phyloP scores from a whole-genome alignment of 2,113 vertebrate species.

The Platichthys stellatus region DNA sequence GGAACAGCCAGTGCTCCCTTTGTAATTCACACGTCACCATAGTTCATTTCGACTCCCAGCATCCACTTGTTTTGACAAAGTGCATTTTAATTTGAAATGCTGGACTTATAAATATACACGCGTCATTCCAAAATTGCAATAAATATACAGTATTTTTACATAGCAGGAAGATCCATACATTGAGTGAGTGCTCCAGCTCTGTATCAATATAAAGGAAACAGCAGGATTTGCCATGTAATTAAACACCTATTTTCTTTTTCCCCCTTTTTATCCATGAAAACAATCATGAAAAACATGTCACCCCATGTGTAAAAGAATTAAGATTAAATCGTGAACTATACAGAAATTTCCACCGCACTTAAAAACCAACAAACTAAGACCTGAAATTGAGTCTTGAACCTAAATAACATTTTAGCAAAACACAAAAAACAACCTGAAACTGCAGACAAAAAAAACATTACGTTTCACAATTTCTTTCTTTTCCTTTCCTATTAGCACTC shows the following conservation, averaged over 20 bases:
- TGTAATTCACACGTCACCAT: conserved; percentile 22
- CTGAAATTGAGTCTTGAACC: neutral
- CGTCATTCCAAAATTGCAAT: neutral
- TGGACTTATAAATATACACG: neutral
- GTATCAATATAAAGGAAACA: neutral
- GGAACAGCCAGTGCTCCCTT: conserved; percentile 17
- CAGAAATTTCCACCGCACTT: neutral
- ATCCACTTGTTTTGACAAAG: conserved; percentile 11
- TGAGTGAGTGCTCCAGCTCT: neutral
- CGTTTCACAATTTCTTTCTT: neutral
- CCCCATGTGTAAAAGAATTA: conserved; percentile 2
- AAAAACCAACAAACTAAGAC: conserved; percentile 10
- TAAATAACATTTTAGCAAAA: conserved; percentile 3
- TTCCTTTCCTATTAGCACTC: neutral
- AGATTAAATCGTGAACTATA: neutral
- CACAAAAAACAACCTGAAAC: neutral
- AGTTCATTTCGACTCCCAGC: neutral
- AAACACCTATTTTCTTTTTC: neutral
- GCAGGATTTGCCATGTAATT: neutral
- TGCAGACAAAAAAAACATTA: neutral
- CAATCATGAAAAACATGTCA: neutral
- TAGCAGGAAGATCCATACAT: neutral
- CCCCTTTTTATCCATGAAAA: neutral
- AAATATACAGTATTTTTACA: conserved; percentile 2
- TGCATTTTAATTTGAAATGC: neutral